Base-by-base conservation (phyloP, 1,140 invertebrate genomes). In the Brachionus rotundiformis region DNA sequence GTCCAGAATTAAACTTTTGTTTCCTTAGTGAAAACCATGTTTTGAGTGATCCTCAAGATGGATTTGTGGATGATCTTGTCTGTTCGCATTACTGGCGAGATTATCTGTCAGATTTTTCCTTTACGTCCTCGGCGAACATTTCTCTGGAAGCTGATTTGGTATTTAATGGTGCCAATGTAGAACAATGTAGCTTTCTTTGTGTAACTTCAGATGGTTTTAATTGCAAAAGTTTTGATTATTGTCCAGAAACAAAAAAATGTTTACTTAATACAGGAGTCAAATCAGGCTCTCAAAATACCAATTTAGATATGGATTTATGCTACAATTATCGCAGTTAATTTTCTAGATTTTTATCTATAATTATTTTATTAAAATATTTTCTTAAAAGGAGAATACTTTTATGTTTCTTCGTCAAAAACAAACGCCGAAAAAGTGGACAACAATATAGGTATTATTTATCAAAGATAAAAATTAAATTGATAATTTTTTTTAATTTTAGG, bases 81-180 rank as follows among this genome's bases (percentile, higher is more conserved):
- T 79, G 76, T 59, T 63, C 47, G 3, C 76, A 79, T 54, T 79
- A 79, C 41, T 79, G 31, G 47, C 19, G 76, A 10, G 76, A 79
- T 16, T 79, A 79, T 63, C 47, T 79, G 1, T 33, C 76, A 7
- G 76, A 79, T 27, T 79, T 79, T 79, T 10, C 16, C 4, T 79
- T 59, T 19, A 63, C 76, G 10, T 79, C 76, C 7, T 36, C 76
- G 8, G 76, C 47, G 0, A 54, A 54, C 19, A 63, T 79, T 31
- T 36, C 5, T 13, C 25, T 79, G 7, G 76, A 79, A 11, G 47
- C 19, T 25, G 76, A 79, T 54, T 41, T 59, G 23, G 47, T 79
- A 16, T 63, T 41, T 19, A 16, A 33, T 13, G 76, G 59, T 8
- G 16, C 76, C 19, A 23, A 39, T 63, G 44, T 61, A 33, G 11